phyloP scores from a whole-genome alignment of 2,797 vertebrate genomes.

The Lagocephalus sceleratus region DNA sequence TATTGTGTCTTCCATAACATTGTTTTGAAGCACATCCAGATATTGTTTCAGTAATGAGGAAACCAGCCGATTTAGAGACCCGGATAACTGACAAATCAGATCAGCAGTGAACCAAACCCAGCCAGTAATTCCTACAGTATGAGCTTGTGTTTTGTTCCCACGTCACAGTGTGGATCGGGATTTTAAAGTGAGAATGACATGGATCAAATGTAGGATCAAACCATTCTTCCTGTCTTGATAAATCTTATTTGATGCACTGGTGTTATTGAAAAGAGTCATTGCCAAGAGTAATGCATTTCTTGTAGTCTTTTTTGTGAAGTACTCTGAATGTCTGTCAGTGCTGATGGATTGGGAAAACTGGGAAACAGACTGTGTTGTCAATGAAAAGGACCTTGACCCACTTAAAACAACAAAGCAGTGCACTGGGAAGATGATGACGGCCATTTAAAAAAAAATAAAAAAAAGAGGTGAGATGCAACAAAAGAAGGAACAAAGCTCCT shows the following conservation, averaged over 20 bases:
- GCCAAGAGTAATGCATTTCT: too few species aligned
- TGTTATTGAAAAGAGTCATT: too few species aligned
- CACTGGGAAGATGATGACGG: constrained; percentile 44
- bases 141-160: neutral
- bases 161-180: neutral
- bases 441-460: constrained; percentile 50
- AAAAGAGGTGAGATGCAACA: constrained; percentile 48
- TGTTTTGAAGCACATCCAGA: neutral
- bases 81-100: neutral
- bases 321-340: constrained; percentile 17
- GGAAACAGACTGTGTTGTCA: constrained; percentile 44
- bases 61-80: neutral
- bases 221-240: too few species aligned
- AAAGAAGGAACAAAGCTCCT: constrained; percentile 36
- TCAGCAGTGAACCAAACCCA: too few species aligned
- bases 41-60: neutral
- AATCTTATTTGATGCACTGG: too few species aligned
- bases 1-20: neutral
- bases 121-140: neutral
- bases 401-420: constrained; percentile 56
- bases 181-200: neutral
- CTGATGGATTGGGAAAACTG: constrained; percentile 26
- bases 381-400: constrained; percentile 57
- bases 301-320: constrained; percentile 14
- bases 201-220: neutral